These are phyloP conservation scores for Ormyrus pomaceus DNA, from an alignment of 2,888 invertebrate species.

Conservation along the genomic window DNA sequence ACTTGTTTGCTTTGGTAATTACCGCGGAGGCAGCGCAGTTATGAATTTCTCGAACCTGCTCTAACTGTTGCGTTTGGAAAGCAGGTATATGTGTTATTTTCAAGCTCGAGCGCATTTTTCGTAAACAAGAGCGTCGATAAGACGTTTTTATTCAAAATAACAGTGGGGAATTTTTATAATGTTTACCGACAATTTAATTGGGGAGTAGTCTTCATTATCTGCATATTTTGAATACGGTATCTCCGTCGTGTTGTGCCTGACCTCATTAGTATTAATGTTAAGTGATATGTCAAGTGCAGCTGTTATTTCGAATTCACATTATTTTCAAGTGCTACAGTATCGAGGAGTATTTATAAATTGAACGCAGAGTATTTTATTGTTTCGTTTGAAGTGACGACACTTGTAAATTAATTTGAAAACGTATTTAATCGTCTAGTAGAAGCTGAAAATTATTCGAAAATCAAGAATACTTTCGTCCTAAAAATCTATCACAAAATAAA, in stretches of 20 bases:
- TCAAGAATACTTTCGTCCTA: too few species aligned
- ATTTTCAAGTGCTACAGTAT: not conserved
- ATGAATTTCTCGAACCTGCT: not conserved
- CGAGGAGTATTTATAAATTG: too few species aligned
- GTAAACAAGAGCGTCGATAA: not conserved
- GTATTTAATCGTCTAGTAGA: too few species aligned
- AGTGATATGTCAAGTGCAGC: not conserved
- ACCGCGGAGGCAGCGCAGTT: not conserved
- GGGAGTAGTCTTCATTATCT: too few species aligned
- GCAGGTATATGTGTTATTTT: too few species aligned
- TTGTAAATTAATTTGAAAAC: too few species aligned
- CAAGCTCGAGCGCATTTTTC: too few species aligned
- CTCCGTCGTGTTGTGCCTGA: not conserved
- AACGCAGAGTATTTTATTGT: too few species aligned
- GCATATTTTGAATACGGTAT: not conserved
- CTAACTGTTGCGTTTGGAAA: not conserved
- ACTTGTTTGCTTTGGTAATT: conserved; percentile 38
- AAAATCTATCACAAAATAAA: too few species aligned
- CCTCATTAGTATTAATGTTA: not conserved
- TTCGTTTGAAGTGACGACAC: too few species aligned
- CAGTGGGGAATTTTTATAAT: not conserved
- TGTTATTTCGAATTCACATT: conserved; percentile 1
- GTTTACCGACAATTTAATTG: not conserved
- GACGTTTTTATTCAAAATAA: not conserved
- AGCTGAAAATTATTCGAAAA: too few species aligned